Evolutionary conservation across 2,888 invertebrate species (phyloP).

Genomic region (Anodontia alba): DNA sequence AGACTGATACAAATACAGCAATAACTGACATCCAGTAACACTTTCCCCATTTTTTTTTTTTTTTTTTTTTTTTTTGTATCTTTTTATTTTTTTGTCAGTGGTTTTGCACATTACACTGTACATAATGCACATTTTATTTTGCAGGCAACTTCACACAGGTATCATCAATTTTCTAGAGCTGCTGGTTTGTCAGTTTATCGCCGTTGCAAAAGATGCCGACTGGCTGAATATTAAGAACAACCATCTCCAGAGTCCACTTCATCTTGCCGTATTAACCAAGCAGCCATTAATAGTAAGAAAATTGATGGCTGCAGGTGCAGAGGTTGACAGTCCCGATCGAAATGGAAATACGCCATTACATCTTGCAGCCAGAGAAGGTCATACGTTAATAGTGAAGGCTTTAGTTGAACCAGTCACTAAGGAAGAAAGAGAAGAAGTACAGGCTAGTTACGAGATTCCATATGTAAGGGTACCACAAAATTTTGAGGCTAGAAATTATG

Average conservation of each 20-base stretch:
- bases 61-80: too few relatives aligned
- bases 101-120: too few relatives aligned
- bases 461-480: conserved; percentile 86
- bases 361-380: conserved; percentile 91
- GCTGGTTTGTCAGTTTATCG: conserved; percentile 90
- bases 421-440: conserved; percentile 80
- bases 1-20: too few relatives aligned
- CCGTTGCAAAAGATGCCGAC: conserved; percentile 91
- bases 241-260: conserved; percentile 91
- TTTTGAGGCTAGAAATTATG: conserved; percentile 93
- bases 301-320: conserved; percentile 89
- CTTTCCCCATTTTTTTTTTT: too few relatives aligned
- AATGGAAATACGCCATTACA: conserved; percentile 95
- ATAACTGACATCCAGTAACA: too few relatives aligned
- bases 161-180: conserved; percentile 91
- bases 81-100: too few relatives aligned
- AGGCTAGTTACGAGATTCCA: conserved; percentile 83
- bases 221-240: conserved; percentile 93
- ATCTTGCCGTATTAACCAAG: conserved; percentile 92
- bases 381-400: conserved; percentile 90
- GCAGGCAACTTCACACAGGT: conserved; percentile 93
- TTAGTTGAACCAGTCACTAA: conserved; percentile 87
- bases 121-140: too few relatives aligned
- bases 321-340: conserved; percentile 88
- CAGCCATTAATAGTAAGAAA: conserved; percentile 85